A percentile compares a stretch with the other conserved stretches of the same genome.
Conservation (phyloP, 2,113 vertebrate species). For the Nyctibius bracteatus region DNA sequence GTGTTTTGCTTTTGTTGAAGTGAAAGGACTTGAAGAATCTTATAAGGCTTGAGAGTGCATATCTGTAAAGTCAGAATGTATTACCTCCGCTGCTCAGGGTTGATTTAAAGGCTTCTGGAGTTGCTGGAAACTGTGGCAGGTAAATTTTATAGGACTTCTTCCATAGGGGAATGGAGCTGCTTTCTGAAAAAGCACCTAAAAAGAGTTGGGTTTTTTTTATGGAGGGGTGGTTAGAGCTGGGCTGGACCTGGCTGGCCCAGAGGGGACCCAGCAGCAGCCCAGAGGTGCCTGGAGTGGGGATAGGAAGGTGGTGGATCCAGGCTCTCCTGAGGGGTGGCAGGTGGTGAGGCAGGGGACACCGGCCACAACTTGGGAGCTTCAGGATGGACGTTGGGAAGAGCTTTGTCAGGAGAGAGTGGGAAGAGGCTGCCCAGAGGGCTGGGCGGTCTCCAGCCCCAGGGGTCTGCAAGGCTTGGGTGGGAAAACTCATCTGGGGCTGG, state of each 20-base stretch:
- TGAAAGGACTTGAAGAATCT: neutral
- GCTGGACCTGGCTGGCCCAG: neutral
- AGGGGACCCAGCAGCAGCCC: neutral
- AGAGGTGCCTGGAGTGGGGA: neutral
- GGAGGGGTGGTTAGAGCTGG: fast-evolving
- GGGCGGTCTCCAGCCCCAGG: neutral
- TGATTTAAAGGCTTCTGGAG: neutral
- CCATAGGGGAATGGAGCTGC: neutral
- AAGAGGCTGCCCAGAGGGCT: neutral
- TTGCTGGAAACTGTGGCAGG: neutral
- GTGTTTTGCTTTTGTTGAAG: neutral
- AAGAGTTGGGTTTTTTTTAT: fast-evolving
- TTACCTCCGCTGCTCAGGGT: neutral
- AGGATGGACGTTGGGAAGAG: neutral
- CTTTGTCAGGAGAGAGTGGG: neutral
- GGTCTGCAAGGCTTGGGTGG: neutral
- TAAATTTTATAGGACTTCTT: neutral
- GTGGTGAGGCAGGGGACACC: neutral
- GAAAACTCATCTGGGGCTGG: neutral
- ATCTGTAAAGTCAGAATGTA: fast-evolving
- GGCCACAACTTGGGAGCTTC: neutral
- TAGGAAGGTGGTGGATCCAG: neutral
- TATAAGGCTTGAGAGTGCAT: fast-evolving
- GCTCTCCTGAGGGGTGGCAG: too few relatives aligned
- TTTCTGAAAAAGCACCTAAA: neutral